Percentiles rank a stretch among this genome's conserved stretches.
Evolutionary conservation across 2,888 invertebrate genomes (phyloP).

Genomic region (Andrena minutula): DNA sequence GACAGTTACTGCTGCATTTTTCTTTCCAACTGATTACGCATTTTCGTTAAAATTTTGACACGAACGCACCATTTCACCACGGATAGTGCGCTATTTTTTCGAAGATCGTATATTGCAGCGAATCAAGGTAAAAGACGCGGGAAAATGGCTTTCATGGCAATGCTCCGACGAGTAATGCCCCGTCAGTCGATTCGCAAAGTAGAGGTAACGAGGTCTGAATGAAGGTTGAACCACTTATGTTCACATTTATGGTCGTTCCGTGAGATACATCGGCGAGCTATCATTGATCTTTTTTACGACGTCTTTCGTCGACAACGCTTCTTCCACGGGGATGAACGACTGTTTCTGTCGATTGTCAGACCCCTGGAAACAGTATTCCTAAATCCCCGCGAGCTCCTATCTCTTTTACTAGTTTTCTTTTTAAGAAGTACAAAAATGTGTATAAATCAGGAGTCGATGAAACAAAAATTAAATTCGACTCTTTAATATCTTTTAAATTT

Average conservation of each 20-base stretch:
- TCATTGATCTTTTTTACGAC: conserved; percentile 40
- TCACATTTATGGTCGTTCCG: conserved; percentile 55
- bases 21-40: conserved; percentile 1
- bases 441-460: neutral
- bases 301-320: conserved; percentile 16
- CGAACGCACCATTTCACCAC: neutral
- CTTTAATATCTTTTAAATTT: neutral
- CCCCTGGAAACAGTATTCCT: neutral
- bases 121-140: conserved; percentile 30
- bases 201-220: conserved; percentile 52
- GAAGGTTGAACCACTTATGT: conserved; percentile 56
- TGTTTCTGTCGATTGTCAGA: neutral
- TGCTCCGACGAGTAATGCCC: conserved; percentile 33
- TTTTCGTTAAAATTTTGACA: conserved; percentile 4
- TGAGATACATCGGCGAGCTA: conserved; percentile 36
- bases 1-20: neutral
- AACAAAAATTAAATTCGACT: neutral
- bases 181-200: conserved; percentile 41
- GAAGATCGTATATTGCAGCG: neutral
- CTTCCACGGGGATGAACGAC: neutral
- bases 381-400: neutral
- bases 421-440: neutral
- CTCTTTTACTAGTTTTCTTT: neutral
- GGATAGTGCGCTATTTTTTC: neutral
- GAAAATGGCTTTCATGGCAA: conserved; percentile 33